Conservation (phyloP, 2,888 invertebrate genomes). For the Eudasyphora cyanicolor region DNA sequence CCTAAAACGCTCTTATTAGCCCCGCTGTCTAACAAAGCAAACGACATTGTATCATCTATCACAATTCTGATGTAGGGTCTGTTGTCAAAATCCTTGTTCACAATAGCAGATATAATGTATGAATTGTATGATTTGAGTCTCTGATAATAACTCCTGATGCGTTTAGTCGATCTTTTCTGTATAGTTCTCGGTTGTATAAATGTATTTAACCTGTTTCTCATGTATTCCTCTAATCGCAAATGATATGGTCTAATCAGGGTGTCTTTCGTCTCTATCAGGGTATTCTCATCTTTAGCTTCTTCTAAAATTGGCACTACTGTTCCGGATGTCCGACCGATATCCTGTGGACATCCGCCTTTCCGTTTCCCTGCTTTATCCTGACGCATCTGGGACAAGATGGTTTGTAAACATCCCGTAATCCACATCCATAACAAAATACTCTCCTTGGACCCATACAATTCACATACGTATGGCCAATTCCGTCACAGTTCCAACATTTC, state of each 20-base stretch:
- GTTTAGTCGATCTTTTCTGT: too few relatives aligned
- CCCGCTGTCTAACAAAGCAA: not conserved
- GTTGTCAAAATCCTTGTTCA: not conserved
- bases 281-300: too few relatives aligned
- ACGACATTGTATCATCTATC: not conserved
- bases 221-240: too few relatives aligned
- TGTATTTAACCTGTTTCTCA: not conserved
- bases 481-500: slow-evolving; percentile 28
- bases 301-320: not conserved
- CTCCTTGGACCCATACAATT: too few relatives aligned
- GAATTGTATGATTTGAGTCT: not conserved
- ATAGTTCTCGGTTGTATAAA: not conserved
- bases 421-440: slow-evolving; percentile 41
- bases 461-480: not conserved
- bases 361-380: not conserved
- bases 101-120: not conserved
- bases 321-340: not conserved
- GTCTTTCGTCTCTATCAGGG: too few relatives aligned
- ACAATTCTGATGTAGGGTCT: not conserved
- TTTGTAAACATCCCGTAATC: slow-evolving; percentile 6
- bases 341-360: not conserved
- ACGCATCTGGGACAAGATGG: slow-evolving; percentile 11
- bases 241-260: too few relatives aligned
- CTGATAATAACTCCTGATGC: not conserved
- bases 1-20: not conserved